A percentile compares a stretch with the other conserved stretches of the same genome.
These are phyloP conservation scores for Peribatodes rhomboidaria DNA, from an alignment of 2,888 invertebrate genomes.

Conservation along the genomic window DNA sequence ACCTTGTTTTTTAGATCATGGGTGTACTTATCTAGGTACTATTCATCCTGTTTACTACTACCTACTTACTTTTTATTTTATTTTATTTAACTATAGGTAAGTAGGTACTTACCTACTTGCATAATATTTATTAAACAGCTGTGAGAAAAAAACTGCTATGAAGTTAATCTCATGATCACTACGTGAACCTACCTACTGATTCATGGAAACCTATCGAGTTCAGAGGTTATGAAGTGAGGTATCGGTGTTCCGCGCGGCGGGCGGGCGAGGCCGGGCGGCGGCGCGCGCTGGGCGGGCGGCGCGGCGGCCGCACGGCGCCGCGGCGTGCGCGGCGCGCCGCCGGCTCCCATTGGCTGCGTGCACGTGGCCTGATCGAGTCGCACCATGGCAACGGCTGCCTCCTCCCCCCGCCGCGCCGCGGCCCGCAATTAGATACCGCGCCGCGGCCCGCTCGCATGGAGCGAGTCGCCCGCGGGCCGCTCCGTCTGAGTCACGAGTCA, in stretches of 20 bases:
- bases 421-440: slow-evolving; percentile 57
- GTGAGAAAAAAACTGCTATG: background rate
- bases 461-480: background rate
- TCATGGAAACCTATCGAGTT: background rate
- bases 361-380: slow-evolving; percentile 91
- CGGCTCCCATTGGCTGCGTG: slow-evolving; percentile 87
- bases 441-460: slow-evolving; percentile 34
- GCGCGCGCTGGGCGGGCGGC: slow-evolving; percentile 88
- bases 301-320: slow-evolving; percentile 86
- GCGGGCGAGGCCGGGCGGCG: slow-evolving; percentile 4
- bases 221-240: background rate
- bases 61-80: no score
- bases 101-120: no score
- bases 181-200: no score
- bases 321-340: slow-evolving; percentile 38
- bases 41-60: no score
- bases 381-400: slow-evolving; percentile 87
- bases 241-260: slow-evolving; percentile 20
- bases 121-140: no score
- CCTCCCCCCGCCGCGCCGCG: slow-evolving; percentile 55
- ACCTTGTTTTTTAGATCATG: no score
- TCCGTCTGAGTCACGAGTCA: slow-evolving; percentile 10
- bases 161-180: background rate
- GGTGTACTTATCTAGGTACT: no score
- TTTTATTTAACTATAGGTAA: no score